Conservation (phyloP, 2,113 vertebrate genomes). For the Willisornis vidua region DNA sequence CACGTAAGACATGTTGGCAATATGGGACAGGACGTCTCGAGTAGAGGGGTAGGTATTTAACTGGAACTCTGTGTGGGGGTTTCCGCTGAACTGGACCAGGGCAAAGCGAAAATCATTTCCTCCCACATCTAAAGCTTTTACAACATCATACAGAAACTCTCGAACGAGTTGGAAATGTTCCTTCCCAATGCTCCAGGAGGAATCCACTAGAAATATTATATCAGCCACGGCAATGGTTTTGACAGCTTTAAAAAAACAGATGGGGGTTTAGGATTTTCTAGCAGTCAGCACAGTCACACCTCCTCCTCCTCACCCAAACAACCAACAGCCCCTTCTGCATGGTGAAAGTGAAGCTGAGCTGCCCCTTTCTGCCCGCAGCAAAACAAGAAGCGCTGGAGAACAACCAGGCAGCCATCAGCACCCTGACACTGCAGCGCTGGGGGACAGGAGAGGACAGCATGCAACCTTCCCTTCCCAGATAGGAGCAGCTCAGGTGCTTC, state of each 20-base stretch:
- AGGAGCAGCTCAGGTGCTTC: neutral
- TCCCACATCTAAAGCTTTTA: constrained; percentile 82
- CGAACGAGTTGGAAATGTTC: constrained; percentile 87
- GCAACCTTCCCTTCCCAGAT: neutral
- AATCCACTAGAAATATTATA: constrained; percentile 95
- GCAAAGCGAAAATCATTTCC: constrained; percentile 84
- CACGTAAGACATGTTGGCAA: constrained; percentile 80
- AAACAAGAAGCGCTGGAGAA: neutral
- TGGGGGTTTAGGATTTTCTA: constrained; percentile 76
- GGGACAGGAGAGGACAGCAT: neutral
- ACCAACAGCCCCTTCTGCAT: neutral
- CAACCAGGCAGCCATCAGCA: neutral
- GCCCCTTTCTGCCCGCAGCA: neutral
- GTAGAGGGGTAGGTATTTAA: constrained; percentile 81
- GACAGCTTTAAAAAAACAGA: constrained; percentile 87
- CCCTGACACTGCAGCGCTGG: fast-evolving
- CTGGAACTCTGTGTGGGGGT: constrained; percentile 85
- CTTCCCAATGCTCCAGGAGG: constrained; percentile 85
- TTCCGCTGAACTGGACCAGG: constrained; percentile 86
- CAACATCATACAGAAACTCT: constrained; percentile 85
- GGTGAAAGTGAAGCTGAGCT: constrained; percentile 3
- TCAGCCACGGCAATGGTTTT: constrained; percentile 84
- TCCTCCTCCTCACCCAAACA: neutral
- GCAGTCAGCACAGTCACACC: neutral
- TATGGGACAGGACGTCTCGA: constrained; percentile 81